These are phyloP conservation scores for Petrolisthes manimaculis DNA, from an alignment of 2,888 invertebrate genomes.

Conservation along the genomic window DNA sequence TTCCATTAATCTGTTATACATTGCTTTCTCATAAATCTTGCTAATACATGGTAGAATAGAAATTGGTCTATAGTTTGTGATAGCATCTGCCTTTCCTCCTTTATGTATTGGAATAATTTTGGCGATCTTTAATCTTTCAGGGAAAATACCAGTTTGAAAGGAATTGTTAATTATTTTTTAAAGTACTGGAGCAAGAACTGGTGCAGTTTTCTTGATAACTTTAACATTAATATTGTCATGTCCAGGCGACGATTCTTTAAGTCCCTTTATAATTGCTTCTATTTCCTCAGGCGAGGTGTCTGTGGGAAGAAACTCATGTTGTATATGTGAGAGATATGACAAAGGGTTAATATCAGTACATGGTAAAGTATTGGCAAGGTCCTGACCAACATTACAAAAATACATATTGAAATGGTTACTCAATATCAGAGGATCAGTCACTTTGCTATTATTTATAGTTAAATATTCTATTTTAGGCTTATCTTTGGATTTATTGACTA, in stretches of 20 bases:
- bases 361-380: not conserved
- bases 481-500: not conserved
- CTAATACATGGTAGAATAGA: not conserved
- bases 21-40: not conserved
- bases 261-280: not conserved
- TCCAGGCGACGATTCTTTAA: too few relatives aligned
- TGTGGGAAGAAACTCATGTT: not conserved
- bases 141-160: not conserved
- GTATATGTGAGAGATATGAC: not conserved
- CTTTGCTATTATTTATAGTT: not conserved
- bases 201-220: too few relatives aligned
- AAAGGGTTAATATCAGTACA: not conserved
- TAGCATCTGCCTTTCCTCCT: not conserved
- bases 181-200: too few relatives aligned
- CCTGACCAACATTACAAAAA: not conserved
- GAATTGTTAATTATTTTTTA: not conserved
- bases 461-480: not conserved
- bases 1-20: not conserved
- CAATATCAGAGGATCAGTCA: not conserved
- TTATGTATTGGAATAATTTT: not conserved
- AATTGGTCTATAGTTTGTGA: not conserved
- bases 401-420: conserved; percentile 1
- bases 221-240: too few relatives aligned
- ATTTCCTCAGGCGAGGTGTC: not conserved
- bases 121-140: not conserved